phyloP scores from a whole-genome alignment of 2,888 invertebrate genomes.

The Hypomecis atomaria region DNA sequence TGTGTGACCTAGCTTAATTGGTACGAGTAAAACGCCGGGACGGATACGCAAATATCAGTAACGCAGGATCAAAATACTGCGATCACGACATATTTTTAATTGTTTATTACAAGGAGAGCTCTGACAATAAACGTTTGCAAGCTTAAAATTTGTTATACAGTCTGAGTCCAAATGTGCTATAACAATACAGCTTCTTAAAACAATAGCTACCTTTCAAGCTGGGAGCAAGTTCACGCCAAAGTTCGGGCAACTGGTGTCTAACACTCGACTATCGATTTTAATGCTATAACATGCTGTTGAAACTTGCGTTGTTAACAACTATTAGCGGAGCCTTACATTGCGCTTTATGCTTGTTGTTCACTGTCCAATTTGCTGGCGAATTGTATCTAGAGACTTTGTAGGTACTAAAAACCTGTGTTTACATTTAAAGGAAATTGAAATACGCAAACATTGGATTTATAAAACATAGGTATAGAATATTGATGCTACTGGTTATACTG shows the following conservation, averaged over 20 bases:
- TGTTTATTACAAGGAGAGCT: too few species aligned
- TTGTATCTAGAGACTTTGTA: background rate
- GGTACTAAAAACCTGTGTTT: background rate
- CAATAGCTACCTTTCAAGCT: constrained; percentile 16
- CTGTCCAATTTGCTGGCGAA: constrained; percentile 8
- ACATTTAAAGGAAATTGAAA: background rate
- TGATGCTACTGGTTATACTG: too few species aligned
- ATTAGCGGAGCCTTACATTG: constrained; percentile 2
- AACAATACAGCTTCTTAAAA: constrained; percentile 19
- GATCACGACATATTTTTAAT: too few species aligned
- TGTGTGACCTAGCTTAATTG: too few species aligned
- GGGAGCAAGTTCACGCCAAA: constrained; percentile 16
- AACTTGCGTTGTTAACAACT: constrained; percentile 20
- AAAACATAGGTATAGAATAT: too few species aligned
- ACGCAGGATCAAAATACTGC: too few species aligned
- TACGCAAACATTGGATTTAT: too few species aligned
- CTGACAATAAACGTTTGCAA: background rate
- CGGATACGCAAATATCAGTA: too few species aligned
- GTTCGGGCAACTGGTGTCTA: constrained; percentile 22
- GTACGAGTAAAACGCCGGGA: too few species aligned
- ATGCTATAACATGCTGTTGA: constrained; percentile 19
- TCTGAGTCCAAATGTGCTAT: constrained; percentile 6
- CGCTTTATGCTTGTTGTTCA: background rate
- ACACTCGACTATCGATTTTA: constrained; percentile 20
- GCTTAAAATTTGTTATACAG: constrained; percentile 2